Base-by-base conservation (phyloP, 2,113 vertebrate genomes). In the Rattus rattus region DNA sequence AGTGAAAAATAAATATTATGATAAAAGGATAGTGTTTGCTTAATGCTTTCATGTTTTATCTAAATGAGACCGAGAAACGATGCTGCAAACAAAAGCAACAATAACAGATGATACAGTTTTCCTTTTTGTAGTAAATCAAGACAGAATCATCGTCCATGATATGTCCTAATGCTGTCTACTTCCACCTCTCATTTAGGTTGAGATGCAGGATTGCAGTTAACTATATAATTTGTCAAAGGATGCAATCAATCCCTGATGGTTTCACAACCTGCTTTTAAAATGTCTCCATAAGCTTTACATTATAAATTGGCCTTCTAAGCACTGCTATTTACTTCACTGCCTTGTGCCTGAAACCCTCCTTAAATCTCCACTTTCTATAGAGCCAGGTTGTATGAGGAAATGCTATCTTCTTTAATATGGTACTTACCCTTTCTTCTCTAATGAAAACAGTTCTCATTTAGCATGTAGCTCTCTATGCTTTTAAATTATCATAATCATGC, bases 221-320 rank as follows among this genome's bases (percentile, higher is more conserved):
- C 20, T 84, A 96, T 85, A 94, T 97, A 98, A 94, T 97, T 88
- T 98, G 92, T 92, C 52, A 94, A 97, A 97, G 83, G 95, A 97
- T 95, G 95, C 94, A 92, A 94, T 94, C 85, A 73, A n/a, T 91
- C 94, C 79, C 93, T 97, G 94, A 97, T 97, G 96, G 96, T 97
- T 98, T 89, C 93, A 95, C 95, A 97, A 97, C 54, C 91, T 97
- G 77, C 63, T 97, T 98, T 98, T 98, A 96, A 98, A 98, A 94
- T 98, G 72, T 88, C 81, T 92, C 93, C 97, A 94, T 98, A 98
- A 98, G 97, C 77, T 97, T 98, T 98, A 94, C 98, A 97, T 91
- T 95, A 98, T 98, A 98, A 98, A 99, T 98, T 98, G 97, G 90
- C 87, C 97, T 98, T 98, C 98, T 92, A 98, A 98, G 87, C 97